Conservation (phyloP, 2,113 vertebrate species). For the Tichodroma muraria region DNA sequence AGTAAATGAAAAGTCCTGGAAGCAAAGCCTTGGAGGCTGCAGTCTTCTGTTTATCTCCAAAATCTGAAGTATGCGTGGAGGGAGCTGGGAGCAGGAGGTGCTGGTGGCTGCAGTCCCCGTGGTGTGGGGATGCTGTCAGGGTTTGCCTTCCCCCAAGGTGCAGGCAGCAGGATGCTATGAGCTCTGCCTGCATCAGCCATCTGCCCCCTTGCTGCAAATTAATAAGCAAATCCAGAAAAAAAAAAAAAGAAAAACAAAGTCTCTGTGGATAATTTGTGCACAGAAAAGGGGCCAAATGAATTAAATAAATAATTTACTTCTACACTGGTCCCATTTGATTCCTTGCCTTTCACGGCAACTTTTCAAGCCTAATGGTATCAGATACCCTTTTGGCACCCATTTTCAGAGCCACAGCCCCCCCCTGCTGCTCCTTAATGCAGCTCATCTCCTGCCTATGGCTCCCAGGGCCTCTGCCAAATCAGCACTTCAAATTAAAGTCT, state of each 20-base stretch:
- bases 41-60: neutral
- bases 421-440: conserved; percentile 69
- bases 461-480: conserved; percentile 68
- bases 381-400: conserved; percentile 39
- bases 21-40: neutral
- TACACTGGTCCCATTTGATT: neutral
- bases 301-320: neutral
- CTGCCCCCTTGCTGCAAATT: neutral
- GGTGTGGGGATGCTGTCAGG: neutral
- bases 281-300: neutral
- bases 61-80: neutral
- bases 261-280: neutral
- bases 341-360: neutral
- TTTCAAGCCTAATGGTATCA: conserved; percentile 39
- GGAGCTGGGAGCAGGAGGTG: neutral
- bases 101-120: rapidly evolving
- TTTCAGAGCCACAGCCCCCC: neutral
- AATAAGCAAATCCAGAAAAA: neutral
- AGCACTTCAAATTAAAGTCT: conserved; percentile 70
- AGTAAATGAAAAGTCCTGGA: neutral
- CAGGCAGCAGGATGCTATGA: neutral
- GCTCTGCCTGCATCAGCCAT: neutral
- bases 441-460: conserved; percentile 73
- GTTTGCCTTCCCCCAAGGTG: neutral
- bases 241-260: neutral